These are phyloP conservation scores for Poecile atricapillus DNA, from an alignment of 2,113 vertebrate genomes.

Conservation along the genomic window DNA sequence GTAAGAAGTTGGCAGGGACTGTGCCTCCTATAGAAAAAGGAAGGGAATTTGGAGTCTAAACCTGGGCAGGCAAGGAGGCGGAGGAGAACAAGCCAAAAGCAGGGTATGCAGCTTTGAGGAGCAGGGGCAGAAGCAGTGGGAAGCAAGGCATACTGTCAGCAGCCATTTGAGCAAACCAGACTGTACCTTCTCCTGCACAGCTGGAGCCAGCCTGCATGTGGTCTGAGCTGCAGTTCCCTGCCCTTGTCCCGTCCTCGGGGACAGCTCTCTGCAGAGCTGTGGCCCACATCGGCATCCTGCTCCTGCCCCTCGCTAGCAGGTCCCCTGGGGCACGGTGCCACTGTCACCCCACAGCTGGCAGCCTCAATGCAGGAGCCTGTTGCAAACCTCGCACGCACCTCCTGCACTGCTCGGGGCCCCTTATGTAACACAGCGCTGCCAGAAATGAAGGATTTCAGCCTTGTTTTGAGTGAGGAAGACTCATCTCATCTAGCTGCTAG, in stretches of 20 bases:
- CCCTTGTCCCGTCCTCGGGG: slow-evolving; percentile 35
- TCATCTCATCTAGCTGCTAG: background rate
- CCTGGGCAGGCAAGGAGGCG: background rate
- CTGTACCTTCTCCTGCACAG: slow-evolving; percentile 19
- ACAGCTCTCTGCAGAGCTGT: background rate
- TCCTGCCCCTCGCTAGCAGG: accelerated
- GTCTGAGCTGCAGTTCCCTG: background rate
- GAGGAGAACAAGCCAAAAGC: background rate
- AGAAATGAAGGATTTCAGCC: background rate
- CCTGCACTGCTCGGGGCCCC: accelerated
- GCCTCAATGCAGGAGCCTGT: background rate
- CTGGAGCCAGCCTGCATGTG: slow-evolving; percentile 14
- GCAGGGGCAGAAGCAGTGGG: slow-evolving; percentile 25
- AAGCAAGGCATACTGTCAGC: background rate
- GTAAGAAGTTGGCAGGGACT: slow-evolving; percentile 18
- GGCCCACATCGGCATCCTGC: background rate
- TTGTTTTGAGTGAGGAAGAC: background rate
- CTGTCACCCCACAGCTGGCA: accelerated
- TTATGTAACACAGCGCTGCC: accelerated
- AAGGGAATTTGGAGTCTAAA: background rate
- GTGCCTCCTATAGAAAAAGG: background rate
- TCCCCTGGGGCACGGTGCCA: background rate
- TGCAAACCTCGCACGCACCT: background rate
- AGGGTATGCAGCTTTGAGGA: background rate
- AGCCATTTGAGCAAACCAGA: background rate